phyloP scores from a whole-genome alignment of 2,797 vertebrate genomes.

The Xenentodon cancila region DNA sequence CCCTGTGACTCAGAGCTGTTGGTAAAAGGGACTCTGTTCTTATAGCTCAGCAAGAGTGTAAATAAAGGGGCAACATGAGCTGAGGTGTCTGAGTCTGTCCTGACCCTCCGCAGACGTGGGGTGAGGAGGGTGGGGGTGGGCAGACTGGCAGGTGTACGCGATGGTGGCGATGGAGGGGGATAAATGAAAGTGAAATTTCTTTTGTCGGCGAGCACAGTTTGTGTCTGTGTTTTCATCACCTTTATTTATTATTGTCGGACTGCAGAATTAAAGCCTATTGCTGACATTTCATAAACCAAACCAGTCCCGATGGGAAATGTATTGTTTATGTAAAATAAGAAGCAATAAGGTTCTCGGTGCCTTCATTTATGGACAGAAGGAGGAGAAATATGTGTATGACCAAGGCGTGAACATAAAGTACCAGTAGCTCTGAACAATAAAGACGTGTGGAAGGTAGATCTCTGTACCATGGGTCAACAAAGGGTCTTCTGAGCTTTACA shows the following conservation, averaged over 20 bases:
- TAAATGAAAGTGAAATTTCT: background rate
- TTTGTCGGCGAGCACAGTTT: background rate
- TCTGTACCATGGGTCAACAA: slow-evolving; percentile 31
- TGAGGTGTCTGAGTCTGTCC: slow-evolving; percentile 34
- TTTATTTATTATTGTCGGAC: background rate
- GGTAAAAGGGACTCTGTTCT: slow-evolving; percentile 57
- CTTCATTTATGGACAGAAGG: slow-evolving; percentile 3
- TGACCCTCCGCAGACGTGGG: background rate
- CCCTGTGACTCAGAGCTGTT: slow-evolving; percentile 48
- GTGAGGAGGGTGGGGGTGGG: background rate
- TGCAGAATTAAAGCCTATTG: too few relatives aligned
- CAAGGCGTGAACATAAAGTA: slow-evolving; percentile 39
- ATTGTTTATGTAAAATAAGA: background rate
- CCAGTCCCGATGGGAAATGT: too few relatives aligned
- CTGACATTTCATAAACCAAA: too few relatives aligned
- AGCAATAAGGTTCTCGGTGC: background rate
- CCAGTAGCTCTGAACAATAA: slow-evolving; percentile 25
- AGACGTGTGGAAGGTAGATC: slow-evolving; percentile 36
- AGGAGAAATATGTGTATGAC: slow-evolving; percentile 29
- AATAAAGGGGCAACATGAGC: slow-evolving; percentile 42
- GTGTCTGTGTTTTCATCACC: background rate
- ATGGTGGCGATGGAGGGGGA: background rate
- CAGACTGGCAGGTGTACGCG: too few relatives aligned
- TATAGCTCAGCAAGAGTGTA: slow-evolving; percentile 40
- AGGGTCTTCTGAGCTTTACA: background rate